These are phyloP conservation scores for Amblyopsis rosae DNA, from an alignment of 2,113 vertebrate genomes.

Conservation along the genomic window DNA sequence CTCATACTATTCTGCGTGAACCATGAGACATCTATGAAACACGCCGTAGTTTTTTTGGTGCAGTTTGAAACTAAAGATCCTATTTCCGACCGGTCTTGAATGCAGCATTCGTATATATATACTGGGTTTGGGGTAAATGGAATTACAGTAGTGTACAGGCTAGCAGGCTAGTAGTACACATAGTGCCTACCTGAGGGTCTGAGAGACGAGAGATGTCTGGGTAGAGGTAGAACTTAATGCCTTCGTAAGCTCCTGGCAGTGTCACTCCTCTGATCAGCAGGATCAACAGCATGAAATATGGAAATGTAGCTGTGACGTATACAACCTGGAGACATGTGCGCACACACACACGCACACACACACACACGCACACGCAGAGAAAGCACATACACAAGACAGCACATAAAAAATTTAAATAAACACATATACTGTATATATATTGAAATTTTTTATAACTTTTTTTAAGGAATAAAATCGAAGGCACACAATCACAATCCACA, in stretches of 20 bases:
- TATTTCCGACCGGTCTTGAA: too few species aligned
- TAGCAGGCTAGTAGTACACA: background rate
- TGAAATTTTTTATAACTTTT: background rate
- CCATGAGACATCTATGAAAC: too few species aligned
- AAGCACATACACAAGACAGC: background rate
- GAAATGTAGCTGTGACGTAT: slow-evolving; percentile 96
- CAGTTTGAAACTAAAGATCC: too few species aligned
- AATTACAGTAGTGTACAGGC: background rate
- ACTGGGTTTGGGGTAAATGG: too few species aligned
- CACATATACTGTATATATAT: background rate
- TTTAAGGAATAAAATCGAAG: too few species aligned
- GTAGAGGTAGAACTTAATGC: slow-evolving; percentile 98
- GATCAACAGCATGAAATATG: slow-evolving; percentile 94
- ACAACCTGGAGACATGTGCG: slow-evolving; percentile 82
- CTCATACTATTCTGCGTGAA: too few species aligned
- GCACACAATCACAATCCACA: background rate
- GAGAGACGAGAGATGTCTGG: slow-evolving; percentile 94
- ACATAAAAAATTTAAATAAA: too few species aligned
- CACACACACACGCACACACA: background rate
- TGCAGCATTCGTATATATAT: too few species aligned
- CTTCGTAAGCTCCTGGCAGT: slow-evolving; percentile 87
- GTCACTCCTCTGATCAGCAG: slow-evolving; percentile 93
- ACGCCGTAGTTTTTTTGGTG: too few species aligned
- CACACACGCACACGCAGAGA: background rate
- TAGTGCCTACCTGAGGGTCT: slow-evolving; percentile 90